These are phyloP conservation scores for Polyergus mexicanus DNA, from an alignment of 1,140 invertebrate species.

Conservation along the genomic window DNA sequence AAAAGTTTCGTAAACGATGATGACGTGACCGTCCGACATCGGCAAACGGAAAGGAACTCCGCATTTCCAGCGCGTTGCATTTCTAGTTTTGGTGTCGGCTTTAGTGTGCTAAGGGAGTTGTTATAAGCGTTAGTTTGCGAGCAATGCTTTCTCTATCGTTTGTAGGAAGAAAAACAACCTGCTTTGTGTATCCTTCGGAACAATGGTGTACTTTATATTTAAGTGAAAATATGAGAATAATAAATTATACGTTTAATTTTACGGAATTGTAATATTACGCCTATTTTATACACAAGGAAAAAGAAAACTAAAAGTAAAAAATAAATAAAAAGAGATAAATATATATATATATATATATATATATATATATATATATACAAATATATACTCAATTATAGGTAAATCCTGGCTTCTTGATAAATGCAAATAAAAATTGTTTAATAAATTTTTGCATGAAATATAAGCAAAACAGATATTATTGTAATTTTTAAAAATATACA, in stretches of 20 bases:
- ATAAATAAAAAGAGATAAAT: neutral
- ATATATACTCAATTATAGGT: too few relatives aligned
- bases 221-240: constrained; percentile 42
- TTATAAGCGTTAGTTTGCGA: constrained; percentile 51
- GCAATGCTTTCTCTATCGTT: constrained; percentile 47
- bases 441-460: too few relatives aligned
- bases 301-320: neutral
- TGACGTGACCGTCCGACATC: constrained; percentile 40
- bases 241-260: constrained; percentile 31
- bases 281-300: neutral
- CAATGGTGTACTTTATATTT: constrained; percentile 19
- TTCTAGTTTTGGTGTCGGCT: constrained; percentile 57
- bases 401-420: too few relatives aligned
- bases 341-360: too few relatives aligned
- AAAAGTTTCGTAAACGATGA: constrained; percentile 63
- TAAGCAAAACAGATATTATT: too few relatives aligned
- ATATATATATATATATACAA: too few relatives aligned
- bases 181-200: constrained; percentile 29
- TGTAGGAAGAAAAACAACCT: neutral
- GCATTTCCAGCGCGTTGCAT: constrained; percentile 4
- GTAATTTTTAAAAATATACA: too few relatives aligned
- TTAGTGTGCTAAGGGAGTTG: constrained; percentile 34
- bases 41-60: constrained; percentile 56
- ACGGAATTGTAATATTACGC: neutral
- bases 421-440: too few relatives aligned